Evolutionary conservation across 2,888 invertebrate genomes (phyloP).

Genomic region (Drosophila macrothrix): DNA sequence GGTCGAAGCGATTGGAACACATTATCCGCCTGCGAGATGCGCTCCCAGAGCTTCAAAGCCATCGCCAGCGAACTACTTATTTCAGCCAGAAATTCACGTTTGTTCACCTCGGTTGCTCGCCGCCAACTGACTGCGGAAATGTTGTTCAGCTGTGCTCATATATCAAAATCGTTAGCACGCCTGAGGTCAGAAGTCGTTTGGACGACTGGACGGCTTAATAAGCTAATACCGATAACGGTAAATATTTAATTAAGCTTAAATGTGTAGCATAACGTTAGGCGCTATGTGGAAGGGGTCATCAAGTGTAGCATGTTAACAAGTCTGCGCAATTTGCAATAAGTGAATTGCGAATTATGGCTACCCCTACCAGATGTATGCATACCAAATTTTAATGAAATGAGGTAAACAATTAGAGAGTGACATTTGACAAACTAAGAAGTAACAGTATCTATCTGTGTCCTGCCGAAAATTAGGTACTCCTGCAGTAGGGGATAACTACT

Average conservation of each 20-base stretch:
- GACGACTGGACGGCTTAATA: constrained; percentile 51
- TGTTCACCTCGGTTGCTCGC: constrained; percentile 45
- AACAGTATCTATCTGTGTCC: background rate
- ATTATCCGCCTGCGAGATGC: constrained; percentile 82
- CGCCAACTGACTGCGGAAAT: constrained; percentile 58
- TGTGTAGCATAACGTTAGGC: constrained; percentile 27
- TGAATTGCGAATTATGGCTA: constrained; percentile 3
- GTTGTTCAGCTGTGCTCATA: constrained; percentile 34
- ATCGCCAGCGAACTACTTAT: constrained; percentile 40
- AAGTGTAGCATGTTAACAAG: constrained; percentile 9
- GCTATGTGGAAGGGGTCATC: background rate
- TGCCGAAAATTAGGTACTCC: background rate
- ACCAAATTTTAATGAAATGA: constrained; percentile 13
- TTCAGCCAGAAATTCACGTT: constrained; percentile 36
- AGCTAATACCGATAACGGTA: constrained; percentile 68
- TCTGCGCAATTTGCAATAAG: constrained; percentile 30
- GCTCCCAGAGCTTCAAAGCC: constrained; percentile 76
- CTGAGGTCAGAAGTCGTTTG: constrained; percentile 51
- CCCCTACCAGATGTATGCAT: background rate
- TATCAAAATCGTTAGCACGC: constrained; percentile 59
- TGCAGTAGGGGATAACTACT: background rate
- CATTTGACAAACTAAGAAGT: background rate
- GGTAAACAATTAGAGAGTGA: constrained; percentile 7
- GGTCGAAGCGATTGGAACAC: constrained; percentile 83
- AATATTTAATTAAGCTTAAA: constrained; percentile 76